phyloP scores from a whole-genome alignment of 2,113 vertebrate genomes.

The Holacanthus passer region DNA sequence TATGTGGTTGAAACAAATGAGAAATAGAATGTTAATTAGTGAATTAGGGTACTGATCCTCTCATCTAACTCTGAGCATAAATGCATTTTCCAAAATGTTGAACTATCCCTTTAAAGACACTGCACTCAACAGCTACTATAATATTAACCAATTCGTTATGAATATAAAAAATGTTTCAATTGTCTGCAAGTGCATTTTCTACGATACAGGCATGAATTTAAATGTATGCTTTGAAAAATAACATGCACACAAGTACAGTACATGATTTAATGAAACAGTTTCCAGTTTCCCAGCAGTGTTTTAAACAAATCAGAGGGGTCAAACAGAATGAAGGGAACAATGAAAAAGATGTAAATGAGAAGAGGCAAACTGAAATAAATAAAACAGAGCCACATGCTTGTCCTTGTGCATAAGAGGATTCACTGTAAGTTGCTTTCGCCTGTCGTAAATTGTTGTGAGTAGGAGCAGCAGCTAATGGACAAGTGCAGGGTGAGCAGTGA shows the following conservation, averaged over 20 bases:
- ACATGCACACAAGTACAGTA: neutral
- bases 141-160: neutral
- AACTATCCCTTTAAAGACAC: neutral
- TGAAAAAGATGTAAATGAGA: neutral
- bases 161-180: neutral
- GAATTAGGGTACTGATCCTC: neutral
- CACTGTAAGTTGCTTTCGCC: constrained; percentile 34
- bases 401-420: constrained; percentile 24
- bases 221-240: neutral
- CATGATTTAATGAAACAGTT: too few species aligned
- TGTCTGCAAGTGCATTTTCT: neutral
- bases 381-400: constrained; percentile 9
- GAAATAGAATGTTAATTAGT: neutral
- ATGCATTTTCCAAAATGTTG: neutral
- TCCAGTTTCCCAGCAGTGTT: neutral
- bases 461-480: constrained; percentile 51
- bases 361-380: constrained; percentile 13
- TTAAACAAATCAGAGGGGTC: neutral
- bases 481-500: constrained; percentile 57
- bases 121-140: neutral
- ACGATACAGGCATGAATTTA: neutral
- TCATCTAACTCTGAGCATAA: neutral
- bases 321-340: neutral
- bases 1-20: neutral
- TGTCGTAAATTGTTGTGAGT: constrained; percentile 41